These are phyloP conservation scores for Artemia sinica DNA, from an alignment of 2,888 invertebrate species.

Conservation along the genomic window DNA sequence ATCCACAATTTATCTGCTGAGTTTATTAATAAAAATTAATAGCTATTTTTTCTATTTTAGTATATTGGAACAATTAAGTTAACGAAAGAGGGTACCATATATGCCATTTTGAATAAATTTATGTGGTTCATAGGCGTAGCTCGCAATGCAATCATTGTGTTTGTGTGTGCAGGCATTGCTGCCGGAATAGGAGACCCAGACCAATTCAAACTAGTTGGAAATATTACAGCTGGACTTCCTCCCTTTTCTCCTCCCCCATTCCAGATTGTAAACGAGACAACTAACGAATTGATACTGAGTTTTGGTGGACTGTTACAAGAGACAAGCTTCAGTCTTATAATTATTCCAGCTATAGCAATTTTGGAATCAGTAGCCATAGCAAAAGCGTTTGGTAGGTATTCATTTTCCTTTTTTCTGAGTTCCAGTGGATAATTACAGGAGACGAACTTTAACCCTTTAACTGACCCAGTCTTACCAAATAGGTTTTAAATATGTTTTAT, in stretches of 20 bases:
- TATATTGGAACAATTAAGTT: too few relatives aligned
- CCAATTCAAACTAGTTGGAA: conserved; percentile 34
- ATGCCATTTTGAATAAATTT: conserved; percentile 39
- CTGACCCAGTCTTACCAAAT: too few relatives aligned
- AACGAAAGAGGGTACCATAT: too few relatives aligned
- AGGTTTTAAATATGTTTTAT: too few relatives aligned
- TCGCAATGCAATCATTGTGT: conserved; percentile 60
- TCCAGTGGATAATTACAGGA: too few relatives aligned
- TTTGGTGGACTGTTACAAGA: conserved; percentile 47
- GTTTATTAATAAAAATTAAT: too few relatives aligned
- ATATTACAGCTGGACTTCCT: conserved; percentile 55
- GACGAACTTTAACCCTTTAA: too few relatives aligned
- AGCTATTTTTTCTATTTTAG: too few relatives aligned
- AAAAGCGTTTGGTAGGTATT: conserved; percentile 61
- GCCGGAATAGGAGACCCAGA: conserved; percentile 37
- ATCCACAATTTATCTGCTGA: too few relatives aligned
- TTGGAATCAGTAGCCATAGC: conserved; percentile 88
- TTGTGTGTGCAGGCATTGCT: conserved; percentile 47
- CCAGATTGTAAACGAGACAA: conserved; percentile 39
- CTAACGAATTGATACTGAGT: conserved; percentile 34
- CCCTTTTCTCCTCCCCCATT: conserved; percentile 50
- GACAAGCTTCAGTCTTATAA: conserved; percentile 62
- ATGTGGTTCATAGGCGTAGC: conserved; percentile 53
- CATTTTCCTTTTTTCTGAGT: too few relatives aligned
- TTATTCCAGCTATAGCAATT: conserved; percentile 75